Base-by-base conservation (phyloP, 2,888 invertebrate genomes). In the Sphaerophoria taeniata region DNA sequence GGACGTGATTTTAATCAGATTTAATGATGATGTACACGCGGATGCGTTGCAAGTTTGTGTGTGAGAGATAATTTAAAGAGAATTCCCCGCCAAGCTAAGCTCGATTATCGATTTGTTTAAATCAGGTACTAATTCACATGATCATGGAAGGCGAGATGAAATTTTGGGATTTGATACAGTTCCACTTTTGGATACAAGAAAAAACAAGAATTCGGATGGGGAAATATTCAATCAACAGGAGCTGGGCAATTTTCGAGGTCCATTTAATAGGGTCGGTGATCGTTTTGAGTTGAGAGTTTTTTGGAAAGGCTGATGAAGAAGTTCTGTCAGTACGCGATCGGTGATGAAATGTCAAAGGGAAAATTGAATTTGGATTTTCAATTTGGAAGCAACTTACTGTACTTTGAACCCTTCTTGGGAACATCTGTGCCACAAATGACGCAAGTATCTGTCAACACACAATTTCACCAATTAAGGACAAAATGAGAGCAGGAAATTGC, bases 1-100 rank as follows among this genome's bases (percentile, higher is more conserved):
- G 90, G 90, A 90, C 91, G 91, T 91, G 91, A 90, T 90, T 90
- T 89, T 88, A 89, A 88, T 89, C 89, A 89, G 88, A 87, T 82
- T 80, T 80, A 83, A 76, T 75, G 75, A 88, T 83, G 58, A 79
- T 80, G 86, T 87, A 61, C 83, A 81, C 71, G 74, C 78, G 85
- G 87, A 81, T 83, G 71, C 81, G 71, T 63, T 63, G 63, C 47
- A 14, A 34, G 14, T 11, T 7, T n/a, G n/a, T n/a, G n/a, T 24
- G 33, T 31, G 49, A 67, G 70, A n/a, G 5, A 61, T 63, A 56
- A 70, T 73, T 73, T 51, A 61, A 34, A 53, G 73, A 69, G 77
- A 82, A 81, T 74, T 71, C 70, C 56, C 63, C 31, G 12, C 16
- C 45, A 16, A 6, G 75, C 71, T 76, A 80, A 73, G 76, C 56